phyloP scores from a whole-genome alignment of 2,113 vertebrate species.

The Mionectes macconnelli region DNA sequence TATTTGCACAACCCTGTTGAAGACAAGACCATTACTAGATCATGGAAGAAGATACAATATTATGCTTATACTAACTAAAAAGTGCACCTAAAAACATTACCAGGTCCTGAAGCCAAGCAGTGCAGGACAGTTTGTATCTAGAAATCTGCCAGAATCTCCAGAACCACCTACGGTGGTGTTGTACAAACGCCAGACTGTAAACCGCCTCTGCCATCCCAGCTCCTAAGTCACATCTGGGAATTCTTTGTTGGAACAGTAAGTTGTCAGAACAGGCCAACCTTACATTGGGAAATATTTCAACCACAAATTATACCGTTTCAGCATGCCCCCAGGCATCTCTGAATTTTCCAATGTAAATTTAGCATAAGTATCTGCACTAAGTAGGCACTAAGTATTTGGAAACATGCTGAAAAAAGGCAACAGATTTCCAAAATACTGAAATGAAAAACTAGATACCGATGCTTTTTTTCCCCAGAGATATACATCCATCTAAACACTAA shows the following conservation, averaged over 20 bases:
- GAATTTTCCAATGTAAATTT: not conserved
- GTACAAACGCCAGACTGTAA: not conserved
- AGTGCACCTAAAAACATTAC: not conserved
- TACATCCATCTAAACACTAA: not conserved
- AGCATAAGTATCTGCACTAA: not conserved
- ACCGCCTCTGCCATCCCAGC: not conserved
- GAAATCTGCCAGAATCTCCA: not conserved
- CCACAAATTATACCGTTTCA: not conserved
- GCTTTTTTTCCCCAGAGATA: not conserved
- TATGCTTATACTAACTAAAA: accelerated
- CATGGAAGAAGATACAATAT: not conserved
- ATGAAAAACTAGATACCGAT: not conserved
- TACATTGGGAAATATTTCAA: not conserved
- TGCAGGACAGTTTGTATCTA: not conserved
- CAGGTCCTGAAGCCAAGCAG: not conserved
- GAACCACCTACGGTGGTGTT: not conserved
- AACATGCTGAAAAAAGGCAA: not conserved
- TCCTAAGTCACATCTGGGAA: not conserved
- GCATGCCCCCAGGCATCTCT: not conserved
- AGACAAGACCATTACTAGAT: not conserved
- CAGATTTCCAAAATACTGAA: not conserved
- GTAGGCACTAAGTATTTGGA: not conserved
- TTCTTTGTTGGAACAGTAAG: not conserved
- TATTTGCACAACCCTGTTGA: not conserved
- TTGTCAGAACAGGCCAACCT: not conserved